Percentiles rank a stretch among this genome's conserved stretches.
Evolutionary conservation across 2,888 invertebrate species (phyloP).

Genomic region (Ypsolopha sequella): DNA sequence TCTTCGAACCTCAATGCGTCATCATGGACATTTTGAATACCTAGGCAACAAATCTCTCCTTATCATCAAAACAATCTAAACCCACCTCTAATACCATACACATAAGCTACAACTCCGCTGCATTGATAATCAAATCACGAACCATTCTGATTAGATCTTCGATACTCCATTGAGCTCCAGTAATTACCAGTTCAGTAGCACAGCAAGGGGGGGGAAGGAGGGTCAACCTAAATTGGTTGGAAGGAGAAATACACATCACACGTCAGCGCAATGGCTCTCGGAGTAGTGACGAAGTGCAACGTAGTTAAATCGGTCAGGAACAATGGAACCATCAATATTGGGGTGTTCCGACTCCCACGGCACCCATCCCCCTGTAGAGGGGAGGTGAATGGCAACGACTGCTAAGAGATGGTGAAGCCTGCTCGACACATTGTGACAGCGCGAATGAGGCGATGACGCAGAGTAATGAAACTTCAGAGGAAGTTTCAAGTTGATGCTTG

Average conservation of each 20-base stretch:
- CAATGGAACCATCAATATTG: slow-evolving; percentile 54
- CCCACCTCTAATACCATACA: slow-evolving; percentile 13
- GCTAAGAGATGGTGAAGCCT: slow-evolving; percentile 21
- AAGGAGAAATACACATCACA: slow-evolving; percentile 43
- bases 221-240: slow-evolving; percentile 26
- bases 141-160: slow-evolving; percentile 30
- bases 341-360: slow-evolving; percentile 4
- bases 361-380: background rate
- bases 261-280: slow-evolving; percentile 51
- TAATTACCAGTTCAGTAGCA: slow-evolving; percentile 1
- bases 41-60: slow-evolving; percentile 44
- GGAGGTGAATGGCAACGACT: slow-evolving; percentile 23
- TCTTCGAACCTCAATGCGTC: slow-evolving; percentile 6
- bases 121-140: slow-evolving; percentile 19
- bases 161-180: slow-evolving; percentile 4
- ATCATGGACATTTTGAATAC: slow-evolving; percentile 60
- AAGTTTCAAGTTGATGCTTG: too few relatives aligned
- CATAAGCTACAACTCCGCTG: slow-evolving; percentile 14
- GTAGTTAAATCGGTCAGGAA: slow-evolving; percentile 41
- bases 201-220: slow-evolving; percentile 12
- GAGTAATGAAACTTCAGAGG: background rate
- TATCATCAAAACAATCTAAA: slow-evolving; percentile 16
- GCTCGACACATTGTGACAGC: slow-evolving; percentile 25
- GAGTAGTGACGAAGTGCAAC: slow-evolving; percentile 54
- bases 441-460: slow-evolving; percentile 10